Evolutionary conservation across 2,888 invertebrate species (phyloP), one percentile per base, ranked within the genome.

Genomic region (Mesopsocus fuscifrons): DNA sequence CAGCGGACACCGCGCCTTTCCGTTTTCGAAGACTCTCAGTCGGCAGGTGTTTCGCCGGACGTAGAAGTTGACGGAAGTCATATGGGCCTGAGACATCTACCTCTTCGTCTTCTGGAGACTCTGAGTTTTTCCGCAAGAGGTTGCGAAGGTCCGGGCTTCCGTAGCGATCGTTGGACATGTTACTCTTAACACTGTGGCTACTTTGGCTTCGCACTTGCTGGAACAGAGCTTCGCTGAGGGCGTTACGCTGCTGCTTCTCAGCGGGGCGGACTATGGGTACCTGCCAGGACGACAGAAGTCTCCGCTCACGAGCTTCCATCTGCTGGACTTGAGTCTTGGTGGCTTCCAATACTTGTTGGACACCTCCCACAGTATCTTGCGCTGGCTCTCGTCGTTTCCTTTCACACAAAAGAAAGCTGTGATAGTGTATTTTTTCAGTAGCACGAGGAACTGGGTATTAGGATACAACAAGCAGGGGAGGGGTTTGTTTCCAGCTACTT

Each of bases 21-120:
- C 74, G 62, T 53, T 75, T 75, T 17, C 76, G 63, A 41, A 77
- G 59, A 34, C 77, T 76, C 49, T 77, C 77, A 0, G 77, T 78
- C 0, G 77, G 77, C 2, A 74, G 70, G 46, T 65, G 63, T 44
- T 72, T 61, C 1, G 76, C 75, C 1, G 75, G 75, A 48, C 74
- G 60, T 2, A 78, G 56, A 11, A 77, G 56, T 51, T 74, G 72
- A 40, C 76, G 66, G 53, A 77, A 77, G 52, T 77, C 70, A 55
- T 74, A 77, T 1, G 76, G 76, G 0, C 77, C 76, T 34, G 69
- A 68, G 8, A 67, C 66, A 49, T 73, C 72, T 48, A 71, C 70
- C 13, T 65, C 64, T 21, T 69, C 66, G n/a, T n/a, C n/a, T 11
- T 26, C 26, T 6, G 26, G 26, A 41, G 55, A 54, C 34, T 57